These are phyloP conservation scores for Laticauda laticaudata DNA, from an alignment of 2,113 vertebrate genomes.

Conservation along the genomic window DNA sequence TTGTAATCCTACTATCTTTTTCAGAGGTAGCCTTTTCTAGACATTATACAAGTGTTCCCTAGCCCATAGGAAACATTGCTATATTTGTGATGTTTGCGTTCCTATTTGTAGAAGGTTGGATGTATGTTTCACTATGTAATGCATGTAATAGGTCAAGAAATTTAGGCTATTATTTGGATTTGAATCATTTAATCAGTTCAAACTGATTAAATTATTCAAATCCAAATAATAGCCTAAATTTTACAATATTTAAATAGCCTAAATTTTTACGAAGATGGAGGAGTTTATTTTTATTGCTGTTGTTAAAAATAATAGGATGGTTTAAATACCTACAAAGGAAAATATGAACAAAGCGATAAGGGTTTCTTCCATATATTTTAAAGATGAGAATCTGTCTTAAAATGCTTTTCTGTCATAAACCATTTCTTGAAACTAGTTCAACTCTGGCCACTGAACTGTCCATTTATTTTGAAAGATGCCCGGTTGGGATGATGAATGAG, in stretches of 20 bases:
- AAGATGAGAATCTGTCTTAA: not conserved
- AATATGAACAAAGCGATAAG: not conserved
- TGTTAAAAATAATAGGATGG: not conserved
- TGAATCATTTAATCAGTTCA: not conserved
- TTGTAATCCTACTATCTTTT: not conserved
- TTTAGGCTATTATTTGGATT: not conserved
- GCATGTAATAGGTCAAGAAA: not conserved
- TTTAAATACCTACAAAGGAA: not conserved
- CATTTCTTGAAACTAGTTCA: not conserved
- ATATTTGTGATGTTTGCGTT: not conserved
- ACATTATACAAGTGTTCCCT: not conserved
- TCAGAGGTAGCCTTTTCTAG: not conserved
- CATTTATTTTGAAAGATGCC: not conserved
- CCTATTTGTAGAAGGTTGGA: not conserved
- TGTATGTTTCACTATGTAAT: not conserved
- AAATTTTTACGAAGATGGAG: not conserved
- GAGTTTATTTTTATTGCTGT: not conserved
- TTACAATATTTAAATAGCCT: no score
- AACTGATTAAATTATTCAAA: no score
- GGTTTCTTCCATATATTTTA: not conserved
- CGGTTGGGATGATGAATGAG: not conserved
- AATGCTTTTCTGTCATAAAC: not conserved
- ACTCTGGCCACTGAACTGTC: not conserved
- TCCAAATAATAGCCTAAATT: no score
- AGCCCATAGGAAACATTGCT: not conserved